phyloP scores from a whole-genome alignment of 2,797 vertebrate genomes.

The Bovichtus diacanthus region DNA sequence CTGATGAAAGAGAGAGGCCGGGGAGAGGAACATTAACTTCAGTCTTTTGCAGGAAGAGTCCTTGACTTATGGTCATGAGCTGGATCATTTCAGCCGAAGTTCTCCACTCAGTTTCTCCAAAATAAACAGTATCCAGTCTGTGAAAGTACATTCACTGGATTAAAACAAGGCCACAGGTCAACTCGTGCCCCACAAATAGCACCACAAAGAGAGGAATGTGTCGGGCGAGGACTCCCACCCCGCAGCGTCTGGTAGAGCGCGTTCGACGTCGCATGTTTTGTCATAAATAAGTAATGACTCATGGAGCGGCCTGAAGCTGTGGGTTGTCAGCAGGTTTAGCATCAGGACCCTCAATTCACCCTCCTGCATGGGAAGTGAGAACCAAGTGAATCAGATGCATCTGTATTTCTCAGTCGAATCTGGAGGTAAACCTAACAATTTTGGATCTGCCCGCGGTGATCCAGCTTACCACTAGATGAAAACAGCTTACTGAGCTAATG shows the following conservation, averaged over 20 bases:
- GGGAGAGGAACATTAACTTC: constrained; percentile 1
- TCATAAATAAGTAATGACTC: constrained; percentile 53
- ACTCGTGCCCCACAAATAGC: not conserved
- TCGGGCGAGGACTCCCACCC: constrained; percentile 29
- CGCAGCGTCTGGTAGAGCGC: constrained; percentile 12
- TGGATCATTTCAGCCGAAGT: constrained; percentile 1
- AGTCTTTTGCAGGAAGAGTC: not conserved
- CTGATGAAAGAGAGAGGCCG: constrained; percentile 14
- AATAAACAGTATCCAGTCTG: not conserved
- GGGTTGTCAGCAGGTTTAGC: constrained; percentile 38
- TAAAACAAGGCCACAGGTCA: not conserved
- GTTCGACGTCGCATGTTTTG: constrained; percentile 30
- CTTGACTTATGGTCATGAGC: constrained; percentile 23
- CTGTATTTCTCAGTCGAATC: not conserved
- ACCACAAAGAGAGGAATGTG: constrained; percentile 4
- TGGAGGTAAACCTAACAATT: too few species aligned
- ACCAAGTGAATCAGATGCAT: not conserved
- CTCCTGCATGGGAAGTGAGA: not conserved
- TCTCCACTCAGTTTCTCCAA: not conserved
- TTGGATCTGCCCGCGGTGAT: too few species aligned
- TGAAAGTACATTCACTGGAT: not conserved
- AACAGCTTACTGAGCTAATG: too few species aligned
- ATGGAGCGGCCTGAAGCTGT: constrained; percentile 21
- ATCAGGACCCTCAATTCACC: not conserved
- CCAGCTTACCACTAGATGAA: too few species aligned